Evolutionary conservation across 2,888 invertebrate species (phyloP).

Genomic region (Dorcus parallelipipedus): DNA sequence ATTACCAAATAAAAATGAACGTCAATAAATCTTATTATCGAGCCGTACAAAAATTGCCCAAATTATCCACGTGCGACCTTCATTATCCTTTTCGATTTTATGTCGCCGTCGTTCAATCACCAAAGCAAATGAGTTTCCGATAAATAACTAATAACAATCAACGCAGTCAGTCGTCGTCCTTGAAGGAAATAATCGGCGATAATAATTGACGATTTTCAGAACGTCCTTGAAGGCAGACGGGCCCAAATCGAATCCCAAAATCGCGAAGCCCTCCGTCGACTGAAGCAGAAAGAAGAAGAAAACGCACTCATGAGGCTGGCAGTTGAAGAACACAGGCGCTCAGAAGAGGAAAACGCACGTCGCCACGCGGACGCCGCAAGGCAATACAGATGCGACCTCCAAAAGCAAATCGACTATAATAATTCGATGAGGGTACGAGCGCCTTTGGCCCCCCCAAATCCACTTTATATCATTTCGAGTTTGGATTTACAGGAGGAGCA

Average conservation of each 20-base stretch:
- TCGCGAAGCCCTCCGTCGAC: conserved; percentile 34
- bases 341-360: conserved; percentile 40
- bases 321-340: conserved; percentile 37
- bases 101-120: too few relatives aligned
- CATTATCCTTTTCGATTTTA: too few relatives aligned
- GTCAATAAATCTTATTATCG: too few relatives aligned
- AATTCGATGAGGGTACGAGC: conserved; percentile 38
- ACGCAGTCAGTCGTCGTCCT: too few relatives aligned
- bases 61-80: too few relatives aligned
- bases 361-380: conserved; percentile 32
- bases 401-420: conserved; percentile 45
- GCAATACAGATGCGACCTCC: conserved; percentile 43
- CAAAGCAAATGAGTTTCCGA: too few relatives aligned
- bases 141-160: too few relatives aligned
- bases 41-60: too few relatives aligned
- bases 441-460: neutral
- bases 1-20: too few relatives aligned
- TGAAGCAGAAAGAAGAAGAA: conserved; percentile 39
- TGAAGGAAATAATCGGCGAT: too few relatives aligned
- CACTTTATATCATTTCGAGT: too few relatives aligned
- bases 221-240: conserved; percentile 38
- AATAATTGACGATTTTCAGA: conserved; percentile 26
- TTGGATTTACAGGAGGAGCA: conserved; percentile 35
- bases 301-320: conserved; percentile 38
- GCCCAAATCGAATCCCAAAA: conserved; percentile 40